Evolutionary conservation across 2,888 invertebrate species (phyloP), one percentile per base, ranked within the genome.

Genomic region (Trissolcus japonicus): DNA sequence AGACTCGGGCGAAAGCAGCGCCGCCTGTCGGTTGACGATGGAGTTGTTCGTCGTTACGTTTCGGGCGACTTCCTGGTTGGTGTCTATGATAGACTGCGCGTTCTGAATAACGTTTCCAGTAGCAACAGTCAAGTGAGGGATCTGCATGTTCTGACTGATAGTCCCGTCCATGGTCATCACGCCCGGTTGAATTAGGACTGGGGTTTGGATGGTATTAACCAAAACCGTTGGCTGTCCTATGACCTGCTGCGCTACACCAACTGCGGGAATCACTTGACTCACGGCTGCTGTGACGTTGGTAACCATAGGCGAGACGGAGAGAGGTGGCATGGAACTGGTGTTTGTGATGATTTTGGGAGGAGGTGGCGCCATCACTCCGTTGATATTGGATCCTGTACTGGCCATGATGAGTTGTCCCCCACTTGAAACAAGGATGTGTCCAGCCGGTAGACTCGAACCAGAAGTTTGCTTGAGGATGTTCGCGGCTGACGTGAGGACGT

Each of bases 171-270:
- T 93, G 0, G 94, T 92, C 92, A 95, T 93, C 80, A 95, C 92
- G 2, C 94, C 92, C 0, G 94, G 94, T 83, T 95, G 95, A 51
- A 96, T 91, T 6, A 96, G 93, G 81, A 95, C 94, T 0, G 95
- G 95, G 16, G 94, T 91, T 57, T 94, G 94, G 77, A 96, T 89
- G 0, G 95, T 93, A 84, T 96, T 96, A 0, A 96, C 94, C 4
- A 96, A 91, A 0, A 95, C 94, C 0, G 95, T 93, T 29, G 94
- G 94, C 84, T 93, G 94, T 29, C 94, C 94, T 1, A 94, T 91
- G 16, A 94, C 92, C 83, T 93, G 92, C 80, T 93, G 93, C 1
- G 92, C 91, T 1, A 92, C 91, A 0, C 91, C 92, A 0, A 92
- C 92, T 0, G 93, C 91, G 1, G 93, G 92, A 46, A 93, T 91